Evolutionary conservation across 2,888 invertebrate genomes (phyloP), one percentile per base, ranked within the genome.

Genomic region (Phortica magna): DNA sequence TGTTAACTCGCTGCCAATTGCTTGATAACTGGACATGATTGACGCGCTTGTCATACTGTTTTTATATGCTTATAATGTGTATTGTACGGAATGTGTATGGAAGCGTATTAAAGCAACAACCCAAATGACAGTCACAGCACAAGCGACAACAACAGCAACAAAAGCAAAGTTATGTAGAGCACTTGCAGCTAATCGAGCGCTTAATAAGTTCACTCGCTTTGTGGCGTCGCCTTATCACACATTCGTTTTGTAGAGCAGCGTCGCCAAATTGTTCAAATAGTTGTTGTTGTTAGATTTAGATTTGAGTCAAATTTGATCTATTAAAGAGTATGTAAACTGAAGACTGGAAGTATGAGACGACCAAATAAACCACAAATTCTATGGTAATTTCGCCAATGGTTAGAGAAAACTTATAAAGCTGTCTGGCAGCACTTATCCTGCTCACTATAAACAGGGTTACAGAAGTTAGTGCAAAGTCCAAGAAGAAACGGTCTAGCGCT

Each of bases 11-110:
- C 14, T 12, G 65, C 31, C 65, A 39, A 39, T 65, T 31, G 39
- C 17, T 41, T 41, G 65, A 65, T 65, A 65, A 65, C 65, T 65
- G 65, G 39, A 41, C 65, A 65, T 39, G 12, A 39, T 65, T 59
- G 59, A 59, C 19, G 10, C 14, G 41, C 6, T 41, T 65, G 39
- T 65, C 65, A 65, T 39, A 65, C 65, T 22, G 7, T 61, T 22
- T 22, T 17, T 9, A 22, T 22, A 31, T 55, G n/a, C n/a, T 55
- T 55, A n/a, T n/a, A 17, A 7, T 55, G 55, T 7, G 55, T 55
- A 17, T 31, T 31, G 5, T n/a, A 17, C 17, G 55, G 2, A 55
- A 55, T 55, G 55, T 7, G 17, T 7, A 55, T 3, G 14, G 1
- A 55, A 55, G 17, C 14, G 55, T 55, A 55, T 55, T 55, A 55